phyloP scores from a whole-genome alignment of 2,797 vertebrate species.

The Sylvia borin region DNA sequence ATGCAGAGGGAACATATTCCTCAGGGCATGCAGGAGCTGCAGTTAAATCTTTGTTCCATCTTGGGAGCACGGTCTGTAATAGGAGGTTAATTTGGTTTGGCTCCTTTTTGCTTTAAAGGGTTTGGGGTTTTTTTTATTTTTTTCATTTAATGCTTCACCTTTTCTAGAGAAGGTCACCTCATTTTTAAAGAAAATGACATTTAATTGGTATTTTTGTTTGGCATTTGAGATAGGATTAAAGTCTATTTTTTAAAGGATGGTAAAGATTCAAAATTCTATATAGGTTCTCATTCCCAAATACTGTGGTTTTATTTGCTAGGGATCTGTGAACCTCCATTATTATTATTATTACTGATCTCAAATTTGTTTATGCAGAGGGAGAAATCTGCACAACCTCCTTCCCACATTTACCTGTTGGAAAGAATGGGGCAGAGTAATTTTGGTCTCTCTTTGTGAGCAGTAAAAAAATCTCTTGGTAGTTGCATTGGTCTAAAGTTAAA shows the following conservation, averaged over 20 bases:
- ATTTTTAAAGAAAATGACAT: slow-evolving; percentile 54
- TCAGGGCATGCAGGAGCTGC: neutral
- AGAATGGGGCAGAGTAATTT: neutral
- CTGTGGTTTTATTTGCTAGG: neutral
- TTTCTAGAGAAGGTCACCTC: slow-evolving; percentile 41
- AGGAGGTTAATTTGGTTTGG: neutral
- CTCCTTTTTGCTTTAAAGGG: neutral
- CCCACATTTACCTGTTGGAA: neutral
- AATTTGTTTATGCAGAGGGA: neutral
- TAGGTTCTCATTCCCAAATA: neutral
- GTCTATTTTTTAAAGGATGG: neutral
- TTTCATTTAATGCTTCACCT: slow-evolving; percentile 11
- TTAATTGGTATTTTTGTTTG: slow-evolving; percentile 62
- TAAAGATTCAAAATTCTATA: neutral
- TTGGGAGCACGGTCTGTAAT: neutral
- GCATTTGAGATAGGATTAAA: slow-evolving; percentile 60
- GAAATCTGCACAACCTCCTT: neutral
- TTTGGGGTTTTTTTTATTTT: neutral
- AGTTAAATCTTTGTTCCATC: neutral
- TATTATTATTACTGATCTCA: neutral
- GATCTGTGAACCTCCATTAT: neutral
- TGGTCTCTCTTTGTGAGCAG: neutral
- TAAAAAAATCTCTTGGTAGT: neutral
- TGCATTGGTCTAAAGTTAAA: neutral
- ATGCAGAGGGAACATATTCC: neutral